phyloP scores from a whole-genome alignment of 2,888 invertebrate genomes.

The Melanchra persicariae region DNA sequence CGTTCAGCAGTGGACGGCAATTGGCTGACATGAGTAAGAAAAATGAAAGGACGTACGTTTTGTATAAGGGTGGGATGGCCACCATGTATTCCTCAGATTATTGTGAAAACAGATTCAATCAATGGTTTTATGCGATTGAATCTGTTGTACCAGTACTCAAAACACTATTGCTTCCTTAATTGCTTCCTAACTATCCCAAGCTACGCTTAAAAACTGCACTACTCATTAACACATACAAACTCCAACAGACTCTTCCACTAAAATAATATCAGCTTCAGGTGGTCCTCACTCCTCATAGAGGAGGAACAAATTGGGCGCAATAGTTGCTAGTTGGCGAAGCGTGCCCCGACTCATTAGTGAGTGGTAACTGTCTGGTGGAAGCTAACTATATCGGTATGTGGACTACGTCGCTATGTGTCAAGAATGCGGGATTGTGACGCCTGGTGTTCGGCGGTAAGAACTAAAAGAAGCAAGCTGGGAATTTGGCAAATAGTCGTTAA shows the following conservation, averaged over 20 bases:
- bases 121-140: too few relatives aligned
- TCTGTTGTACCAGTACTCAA: too few relatives aligned
- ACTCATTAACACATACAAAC: constrained; percentile 22
- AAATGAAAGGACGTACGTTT: too few relatives aligned
- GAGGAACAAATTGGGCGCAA: constrained; percentile 46
- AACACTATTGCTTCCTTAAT: too few relatives aligned
- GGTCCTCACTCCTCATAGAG: constrained; percentile 38
- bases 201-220: background rate
- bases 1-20: too few relatives aligned
- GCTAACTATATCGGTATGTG: constrained; percentile 23
- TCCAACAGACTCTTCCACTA: constrained; percentile 28
- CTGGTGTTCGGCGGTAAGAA: constrained; percentile 21
- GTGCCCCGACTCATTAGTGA: constrained; percentile 60
- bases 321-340: constrained; percentile 49
- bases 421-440: constrained; percentile 24
- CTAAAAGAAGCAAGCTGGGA: background rate
- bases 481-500: constrained; percentile 38
- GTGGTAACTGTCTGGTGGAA: constrained; percentile 30
- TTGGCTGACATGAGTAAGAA: too few relatives aligned
- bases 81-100: too few relatives aligned
- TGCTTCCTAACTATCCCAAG: background rate
- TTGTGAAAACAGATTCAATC: too few relatives aligned
- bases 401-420: constrained; percentile 34
- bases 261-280: constrained; percentile 43
- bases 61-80: too few relatives aligned